Evolutionary conservation across 2,113 vertebrate genomes (phyloP), one percentile per base, ranked within the genome.

Genomic region (Bos indicus): DNA sequence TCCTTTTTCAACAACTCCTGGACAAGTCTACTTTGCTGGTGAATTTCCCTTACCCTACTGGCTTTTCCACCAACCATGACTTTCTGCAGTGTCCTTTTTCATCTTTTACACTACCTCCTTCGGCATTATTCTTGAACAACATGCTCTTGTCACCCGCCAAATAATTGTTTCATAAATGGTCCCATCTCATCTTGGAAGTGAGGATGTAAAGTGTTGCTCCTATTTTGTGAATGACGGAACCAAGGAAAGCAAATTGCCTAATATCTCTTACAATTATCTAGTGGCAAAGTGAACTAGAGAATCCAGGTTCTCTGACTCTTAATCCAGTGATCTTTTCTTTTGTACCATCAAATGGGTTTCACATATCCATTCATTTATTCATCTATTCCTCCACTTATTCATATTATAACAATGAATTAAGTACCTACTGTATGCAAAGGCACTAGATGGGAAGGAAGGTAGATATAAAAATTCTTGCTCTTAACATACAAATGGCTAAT

Each of bases 151-250:
- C 7, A 90, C 10, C 46, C 21, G 17, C 48, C 48, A 95, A 33
- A 81, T 78, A 71, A 33, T 86, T 94, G 96, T 77, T 67, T 30
- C n/a, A 43, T 84, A 51, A 71, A 74, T 64, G 59, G 46, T 46
- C 17, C 15, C 17, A 88, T 67, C 25, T 97, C 48, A 95, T 16
- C 59, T 88, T 88, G 36, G 77, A 98, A 90, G 16, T 48, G 9
- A 89, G 14, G 6, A 57, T 96, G 77, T 57, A 74, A 92, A 97
- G 15, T 43, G 62, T 54, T 90, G 40, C 36, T 74, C 40, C 5
- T 91, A 71, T 90, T 88, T 94, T 77, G 36, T 85, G 77, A 95
- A 92, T 94, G 46, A 93, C 19, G 23, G 26, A 95, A 91, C 10
- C 51, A 94, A 90, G 19, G 15, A 23, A 92, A 94, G 46, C 54